Base-by-base conservation (phyloP, 2,888 invertebrate genomes). In the Epiblema foenella region DNA sequence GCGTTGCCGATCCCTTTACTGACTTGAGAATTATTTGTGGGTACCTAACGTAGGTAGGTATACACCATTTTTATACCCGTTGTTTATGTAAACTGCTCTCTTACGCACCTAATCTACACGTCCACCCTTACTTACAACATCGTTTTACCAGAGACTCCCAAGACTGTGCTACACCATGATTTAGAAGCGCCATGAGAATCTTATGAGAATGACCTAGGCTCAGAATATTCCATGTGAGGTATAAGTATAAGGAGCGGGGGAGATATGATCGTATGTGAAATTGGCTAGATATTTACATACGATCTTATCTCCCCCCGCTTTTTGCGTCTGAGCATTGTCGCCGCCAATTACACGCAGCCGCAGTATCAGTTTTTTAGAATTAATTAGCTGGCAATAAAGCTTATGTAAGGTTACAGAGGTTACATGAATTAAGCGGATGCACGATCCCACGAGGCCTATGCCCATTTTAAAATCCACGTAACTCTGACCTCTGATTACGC, bases 361-460 rank as follows among this genome's bases (percentile, higher is more conserved):
- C 60, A 29, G 60, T 12, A 52, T 42, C 12, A 39, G 29, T 42
- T 29, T 60, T 62, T 68, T 42, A n/a, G 66, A 56, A 46, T 67
- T 58, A 15, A 54, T 68, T 60, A 52, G 15, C 33, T 18, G 29
- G 46, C 24, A 29, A 33, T 67, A 67, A 67, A 67, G 56, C 62
- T 62, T 68, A 68, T 24, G 46, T 68, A 68, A 56, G 46, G 60
- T 60, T 46, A 60, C 60, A 11, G 5, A 57, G 57, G 66, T 17
- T 15, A 52, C 42, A 46, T 46, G 62, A 46, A 15, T 11, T 33
- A 17, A 46, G 46, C 46, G 60, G 24, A 10, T 24, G 46, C 46
- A n/a, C 20, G 59, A 18, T 11, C 9, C 46, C 39, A 42, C 59
- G 39, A 59, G 59, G 59, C 9, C 59, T 33, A 17, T n/a, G 57